Evolutionary conservation across 2,888 invertebrate genomes (phyloP), one percentile per base, ranked within the genome.

Genomic region (Calephelis perditalis): DNA sequence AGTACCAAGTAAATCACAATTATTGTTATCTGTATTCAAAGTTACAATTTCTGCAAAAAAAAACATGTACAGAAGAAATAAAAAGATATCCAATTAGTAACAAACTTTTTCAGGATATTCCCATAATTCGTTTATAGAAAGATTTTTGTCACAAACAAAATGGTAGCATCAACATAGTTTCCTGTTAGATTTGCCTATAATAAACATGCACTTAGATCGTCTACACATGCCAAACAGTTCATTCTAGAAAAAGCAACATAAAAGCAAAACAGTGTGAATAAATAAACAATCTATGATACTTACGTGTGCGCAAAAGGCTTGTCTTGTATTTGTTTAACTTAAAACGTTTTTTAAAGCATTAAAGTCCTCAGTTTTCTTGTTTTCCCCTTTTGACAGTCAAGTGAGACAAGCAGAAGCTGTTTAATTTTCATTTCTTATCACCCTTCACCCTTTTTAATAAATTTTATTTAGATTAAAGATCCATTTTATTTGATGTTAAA

Each of bases 191-290:
- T 52, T n/a, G 49, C n/a, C 47, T 47, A 49, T 58, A 49, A 15
- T 49, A 47, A 61, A 55, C 62, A 58, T 62, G 62, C 62, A 56
- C 15, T 55, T 10, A 43, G 35, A 12, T 37, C 56, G 56, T 73
- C 85, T 86, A 87, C 81, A 78, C 88, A 90, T 90, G 88, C 86
- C 78, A 83, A 81, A 87, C 87, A 89, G 88, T 88, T 89, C 89
- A 87, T 85, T 81, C 77, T 70, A 62, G 71, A 73, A 67, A 58
- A 69, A 79, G 80, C 76, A 77, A 76, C 73, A 70, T 73, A 74
- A 73, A 71, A 73, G 73, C 71, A 73, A 61, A 67, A 72, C 65
- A 71, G 65, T 70, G 71, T 52, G 67, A 73, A 74, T 74, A 71
- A 76, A 73, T 75, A 75, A 68, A 69, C 72, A 70, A 73, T 78